A percentile compares a stretch with the other conserved stretches of the same genome.
phyloP scores from a whole-genome alignment of 2,113 vertebrate species.

The Etia nguti region DNA sequence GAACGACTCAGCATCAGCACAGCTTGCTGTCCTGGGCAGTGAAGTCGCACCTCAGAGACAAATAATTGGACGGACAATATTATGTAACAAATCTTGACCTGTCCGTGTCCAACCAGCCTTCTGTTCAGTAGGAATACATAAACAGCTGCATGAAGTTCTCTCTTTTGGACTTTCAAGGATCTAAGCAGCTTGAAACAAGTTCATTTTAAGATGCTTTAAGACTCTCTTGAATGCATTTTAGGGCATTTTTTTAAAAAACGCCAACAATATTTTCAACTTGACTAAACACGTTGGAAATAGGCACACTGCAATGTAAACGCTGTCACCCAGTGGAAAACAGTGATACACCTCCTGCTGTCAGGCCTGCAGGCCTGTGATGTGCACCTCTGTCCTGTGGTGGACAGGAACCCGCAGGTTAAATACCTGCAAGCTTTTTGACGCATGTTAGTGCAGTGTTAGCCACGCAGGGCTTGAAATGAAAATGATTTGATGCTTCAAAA shows the following conservation, averaged over 20 bases:
- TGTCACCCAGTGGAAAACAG: rapidly evolving
- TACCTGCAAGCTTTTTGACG: not conserved
- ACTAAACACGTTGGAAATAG: not conserved
- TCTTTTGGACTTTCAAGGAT: not conserved
- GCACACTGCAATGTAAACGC: not conserved
- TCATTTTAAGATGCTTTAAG: not conserved
- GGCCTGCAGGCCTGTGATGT: not conserved
- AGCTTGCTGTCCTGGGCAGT: not conserved
- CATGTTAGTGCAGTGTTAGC: not conserved
- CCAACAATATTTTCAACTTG: not conserved
- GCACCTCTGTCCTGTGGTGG: rapidly evolving
- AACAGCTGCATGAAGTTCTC: not conserved
- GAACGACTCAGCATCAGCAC: not conserved
- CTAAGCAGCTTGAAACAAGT: not conserved
- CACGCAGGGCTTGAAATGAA: not conserved
- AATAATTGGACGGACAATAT: not conserved
- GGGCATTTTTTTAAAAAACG: not conserved
- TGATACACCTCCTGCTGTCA: not conserved
- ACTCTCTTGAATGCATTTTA: not conserved
- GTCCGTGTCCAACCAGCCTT: not conserved
- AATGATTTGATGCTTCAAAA: not conserved
- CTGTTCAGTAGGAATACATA: not conserved
- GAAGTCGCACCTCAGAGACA: not conserved
- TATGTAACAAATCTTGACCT: not conserved
- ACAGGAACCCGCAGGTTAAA: not conserved